Conservation (phyloP, 2,113 vertebrate species). For the Hemiscyllium ocellatum region DNA sequence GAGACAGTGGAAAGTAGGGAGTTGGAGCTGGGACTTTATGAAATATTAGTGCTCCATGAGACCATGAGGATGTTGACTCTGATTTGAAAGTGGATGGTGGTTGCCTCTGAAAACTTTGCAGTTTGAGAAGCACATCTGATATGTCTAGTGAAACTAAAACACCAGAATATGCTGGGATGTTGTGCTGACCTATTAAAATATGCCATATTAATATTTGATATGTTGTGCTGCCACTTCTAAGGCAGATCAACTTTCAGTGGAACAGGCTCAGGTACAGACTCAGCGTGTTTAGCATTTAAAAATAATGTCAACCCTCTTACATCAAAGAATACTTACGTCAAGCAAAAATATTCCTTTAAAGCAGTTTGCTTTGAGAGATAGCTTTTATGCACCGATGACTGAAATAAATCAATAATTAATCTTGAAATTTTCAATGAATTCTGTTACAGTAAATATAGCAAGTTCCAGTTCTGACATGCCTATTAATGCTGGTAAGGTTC, state of each 20-base stretch:
- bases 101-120: background rate
- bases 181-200: constrained; percentile 5
- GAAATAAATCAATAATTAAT: constrained; percentile 12
- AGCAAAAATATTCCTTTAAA: background rate
- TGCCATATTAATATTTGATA: constrained; percentile 22
- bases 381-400: background rate
- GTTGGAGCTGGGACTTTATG: background rate
- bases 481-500: background rate
- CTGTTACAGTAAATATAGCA: background rate
- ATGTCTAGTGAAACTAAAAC: background rate
- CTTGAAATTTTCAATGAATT: background rate
- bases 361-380: background rate
- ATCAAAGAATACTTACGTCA: background rate
- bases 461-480: background rate
- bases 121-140: background rate
- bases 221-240: constrained; percentile 22
- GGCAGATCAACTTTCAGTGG: background rate
- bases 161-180: background rate
- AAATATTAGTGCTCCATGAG: background rate
- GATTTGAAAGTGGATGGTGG: background rate
- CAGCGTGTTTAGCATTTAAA: constrained; percentile 19
- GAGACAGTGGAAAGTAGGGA: background rate
- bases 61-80: background rate
- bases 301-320: background rate
- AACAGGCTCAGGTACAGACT: background rate